These are phyloP conservation scores for Endomychus coccineus DNA, from an alignment of 2,888 invertebrate genomes.

Conservation along the genomic window DNA sequence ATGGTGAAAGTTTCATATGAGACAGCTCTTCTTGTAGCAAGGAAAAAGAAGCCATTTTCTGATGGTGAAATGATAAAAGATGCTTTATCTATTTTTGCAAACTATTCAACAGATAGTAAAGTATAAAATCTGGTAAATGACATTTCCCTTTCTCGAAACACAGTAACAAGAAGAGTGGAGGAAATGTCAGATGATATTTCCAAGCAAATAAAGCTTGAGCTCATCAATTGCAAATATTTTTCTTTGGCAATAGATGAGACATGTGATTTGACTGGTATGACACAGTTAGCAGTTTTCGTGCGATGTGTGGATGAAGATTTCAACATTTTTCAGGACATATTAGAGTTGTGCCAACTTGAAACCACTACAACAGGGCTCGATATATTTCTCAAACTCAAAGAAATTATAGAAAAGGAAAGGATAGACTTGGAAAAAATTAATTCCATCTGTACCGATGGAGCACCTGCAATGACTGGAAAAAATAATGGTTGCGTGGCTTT, in stretches of 20 bases:
- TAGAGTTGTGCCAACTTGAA: constrained; percentile 12
- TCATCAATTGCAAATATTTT: constrained; percentile 8
- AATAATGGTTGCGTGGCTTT: constrained; percentile 16
- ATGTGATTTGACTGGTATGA: constrained; percentile 12
- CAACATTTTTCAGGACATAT: constrained; percentile 19
- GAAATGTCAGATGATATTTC: constrained; percentile 13
- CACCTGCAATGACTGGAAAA: constrained; percentile 17
- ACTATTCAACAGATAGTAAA: neutral
- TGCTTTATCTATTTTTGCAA: neutral
- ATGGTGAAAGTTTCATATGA: constrained; percentile 16
- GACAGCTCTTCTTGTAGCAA: constrained; percentile 17
- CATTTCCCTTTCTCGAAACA: constrained; percentile 1
- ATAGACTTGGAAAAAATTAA: constrained; percentile 14
- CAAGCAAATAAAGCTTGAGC: constrained; percentile 5
- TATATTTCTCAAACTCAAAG: constrained; percentile 8
- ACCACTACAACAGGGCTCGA: constrained; percentile 4
- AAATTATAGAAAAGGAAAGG: constrained; percentile 12
- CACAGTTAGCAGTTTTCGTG: constrained; percentile 18
- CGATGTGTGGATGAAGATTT: constrained; percentile 18
- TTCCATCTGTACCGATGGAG: constrained; percentile 17
- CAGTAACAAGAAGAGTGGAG: constrained; percentile 1
- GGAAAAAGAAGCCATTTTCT: constrained; percentile 17
- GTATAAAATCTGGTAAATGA: neutral
- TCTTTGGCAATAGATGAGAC: constrained; percentile 13
- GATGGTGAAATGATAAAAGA: constrained; percentile 1